Conservation (phyloP, 2,113 vertebrate species). For the Amphilophus citrinellus region DNA sequence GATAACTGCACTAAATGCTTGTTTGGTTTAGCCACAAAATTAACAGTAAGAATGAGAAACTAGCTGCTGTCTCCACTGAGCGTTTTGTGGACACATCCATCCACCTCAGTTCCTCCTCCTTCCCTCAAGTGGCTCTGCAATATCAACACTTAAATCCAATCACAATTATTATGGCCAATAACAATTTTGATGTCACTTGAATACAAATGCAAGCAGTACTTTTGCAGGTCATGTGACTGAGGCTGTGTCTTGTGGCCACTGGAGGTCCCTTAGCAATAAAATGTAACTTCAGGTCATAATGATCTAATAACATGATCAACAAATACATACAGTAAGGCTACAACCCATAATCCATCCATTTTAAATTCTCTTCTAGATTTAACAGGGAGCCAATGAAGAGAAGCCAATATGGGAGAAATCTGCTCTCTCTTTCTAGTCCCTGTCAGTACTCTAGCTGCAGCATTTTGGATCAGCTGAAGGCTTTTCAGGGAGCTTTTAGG, state of each 20-base stretch:
- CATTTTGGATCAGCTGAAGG: too few species aligned
- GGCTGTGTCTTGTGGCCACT: too few species aligned
- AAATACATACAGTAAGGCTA: neutral
- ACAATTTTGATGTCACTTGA: neutral
- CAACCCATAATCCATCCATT: neutral
- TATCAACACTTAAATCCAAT: neutral
- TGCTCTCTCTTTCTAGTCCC: too few species aligned
- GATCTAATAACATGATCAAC: neutral
- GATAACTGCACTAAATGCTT: neutral
- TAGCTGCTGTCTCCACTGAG: neutral
- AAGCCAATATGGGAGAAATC: too few species aligned
- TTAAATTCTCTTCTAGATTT: too few species aligned
- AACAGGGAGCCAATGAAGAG: too few species aligned
- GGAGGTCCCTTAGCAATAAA: neutral
- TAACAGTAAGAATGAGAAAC: neutral
- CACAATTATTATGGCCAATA: neutral
- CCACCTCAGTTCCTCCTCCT: neutral
- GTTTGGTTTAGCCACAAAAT: neutral
- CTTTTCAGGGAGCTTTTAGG: too few species aligned
- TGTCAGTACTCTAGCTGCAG: too few species aligned
- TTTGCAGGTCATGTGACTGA: neutral
- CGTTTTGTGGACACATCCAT: neutral
- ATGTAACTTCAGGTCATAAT: neutral
- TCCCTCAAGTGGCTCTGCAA: neutral
- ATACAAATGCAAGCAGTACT: neutral